Percentiles rank a stretch among this genome's conserved stretches.
Evolutionary conservation across 2,113 vertebrate species (phyloP).

Genomic region (Elaphurus davidianus): DNA sequence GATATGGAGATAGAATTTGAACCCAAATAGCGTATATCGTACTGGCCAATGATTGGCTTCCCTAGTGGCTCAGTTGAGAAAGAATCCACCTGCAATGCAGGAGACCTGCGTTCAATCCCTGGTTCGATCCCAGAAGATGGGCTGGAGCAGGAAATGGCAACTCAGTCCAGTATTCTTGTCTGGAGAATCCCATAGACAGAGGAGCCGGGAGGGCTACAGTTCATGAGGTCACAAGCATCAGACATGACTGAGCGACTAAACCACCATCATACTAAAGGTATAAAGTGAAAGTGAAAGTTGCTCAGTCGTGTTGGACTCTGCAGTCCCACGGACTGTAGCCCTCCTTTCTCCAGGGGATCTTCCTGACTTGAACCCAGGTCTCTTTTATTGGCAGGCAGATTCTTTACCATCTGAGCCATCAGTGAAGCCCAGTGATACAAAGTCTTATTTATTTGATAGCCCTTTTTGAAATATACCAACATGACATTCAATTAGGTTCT

Average conservation of each 20-base stretch:
- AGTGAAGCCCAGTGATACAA: not conserved
- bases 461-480: not conserved
- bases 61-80: not conserved
- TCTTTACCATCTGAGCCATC: not conserved
- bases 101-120: not conserved
- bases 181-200: not conserved
- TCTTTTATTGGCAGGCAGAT: not conserved
- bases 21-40: not conserved
- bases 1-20: not conserved
- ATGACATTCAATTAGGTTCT: conserved; percentile 5
- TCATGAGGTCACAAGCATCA: not conserved
- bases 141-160: not conserved
- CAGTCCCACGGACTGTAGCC: not conserved
- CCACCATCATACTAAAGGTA: not conserved
- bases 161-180: not conserved
- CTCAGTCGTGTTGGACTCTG: not conserved
- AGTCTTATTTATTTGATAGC: not conserved
- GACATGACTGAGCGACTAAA: not conserved
- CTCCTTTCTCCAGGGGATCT: not conserved
- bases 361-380: not conserved
- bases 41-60: not conserved
- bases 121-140: not conserved
- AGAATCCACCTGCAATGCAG: not conserved
- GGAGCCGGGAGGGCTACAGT: not conserved
- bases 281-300: not conserved